Evolutionary conservation across 2,113 vertebrate species (phyloP), one percentile per base, ranked within the genome.

Genomic region (Neodon shergylaensis): DNA sequence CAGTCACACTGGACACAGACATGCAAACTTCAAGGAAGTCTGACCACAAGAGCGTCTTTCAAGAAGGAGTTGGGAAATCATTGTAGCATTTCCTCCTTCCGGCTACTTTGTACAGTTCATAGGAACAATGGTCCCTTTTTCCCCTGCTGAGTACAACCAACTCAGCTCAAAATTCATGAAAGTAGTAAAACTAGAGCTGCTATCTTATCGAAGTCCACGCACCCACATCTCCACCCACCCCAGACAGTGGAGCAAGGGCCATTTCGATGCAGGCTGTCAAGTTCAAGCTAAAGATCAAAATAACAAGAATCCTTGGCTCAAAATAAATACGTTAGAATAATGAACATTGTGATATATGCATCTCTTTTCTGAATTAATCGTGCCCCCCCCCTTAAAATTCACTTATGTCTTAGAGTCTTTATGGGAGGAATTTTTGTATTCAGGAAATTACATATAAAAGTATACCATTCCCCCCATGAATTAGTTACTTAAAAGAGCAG

Each of bases 1-100:
- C 77, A 61, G 49, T 92, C 70, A 16, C 12, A 11, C 12, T 72
- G 52, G 74, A 72, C 63, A 54, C 28, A 58, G 17, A 95, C 36
- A 28, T 0, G 19, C 28, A 42, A 42, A 10, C 52, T 91, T 79
- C 52, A 70, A 94, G 92, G 83, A 95, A 89, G 65, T 58, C 5
- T 28, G 76, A 39, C 49, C 33, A 86, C 31, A 82, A 72, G 58
- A 33, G 88, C 0, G 0, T 72, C 88, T 98, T 88, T 97, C 82
- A 95, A 95, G 88, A 97, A 95, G 77, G 97, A 96, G 91, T 92
- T 92, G 90, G 93, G 96, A 94, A 95, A 92, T 86, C 63, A 42
- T 90, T 72, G 90, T 94, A 65, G n/a, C 33, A 68, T 89, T 97
- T 97, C 96, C 92, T 96, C 77, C 65, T 97, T 83, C 76, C 72